These are phyloP conservation scores for Apodemus agrarius DNA, from an alignment of 2,797 vertebrate genomes.

Conservation along the genomic window DNA sequence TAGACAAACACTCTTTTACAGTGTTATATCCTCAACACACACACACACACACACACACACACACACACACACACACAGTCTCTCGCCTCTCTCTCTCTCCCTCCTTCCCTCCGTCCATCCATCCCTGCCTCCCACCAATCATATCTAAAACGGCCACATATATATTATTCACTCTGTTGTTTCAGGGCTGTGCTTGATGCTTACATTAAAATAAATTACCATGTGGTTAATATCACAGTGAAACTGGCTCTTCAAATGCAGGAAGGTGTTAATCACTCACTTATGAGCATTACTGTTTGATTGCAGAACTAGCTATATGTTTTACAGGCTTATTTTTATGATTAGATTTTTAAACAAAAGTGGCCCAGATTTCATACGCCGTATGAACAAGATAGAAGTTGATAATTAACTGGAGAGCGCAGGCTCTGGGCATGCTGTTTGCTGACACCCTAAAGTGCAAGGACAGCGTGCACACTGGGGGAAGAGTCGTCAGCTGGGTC, in stretches of 20 bases:
- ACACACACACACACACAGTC: too few relatives aligned
- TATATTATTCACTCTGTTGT: slow-evolving; percentile 4
- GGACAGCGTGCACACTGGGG: slow-evolving; percentile 29
- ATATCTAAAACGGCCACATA: slow-evolving; percentile 13
- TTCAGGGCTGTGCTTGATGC: slow-evolving; percentile 47
- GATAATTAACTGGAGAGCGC: not conserved
- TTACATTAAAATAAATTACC: slow-evolving; percentile 50
- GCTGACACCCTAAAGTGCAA: not conserved
- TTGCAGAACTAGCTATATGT: not conserved
- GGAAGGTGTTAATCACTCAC: not conserved
- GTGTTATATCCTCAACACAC: not conserved
- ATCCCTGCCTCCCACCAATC: not conserved
- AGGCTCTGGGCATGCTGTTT: slow-evolving; percentile 1
- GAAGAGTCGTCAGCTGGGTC: slow-evolving; percentile 39
- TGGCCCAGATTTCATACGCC: slow-evolving; percentile 6
- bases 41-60: not conserved
- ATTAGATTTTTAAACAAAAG: slow-evolving; percentile 58
- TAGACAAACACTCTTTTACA: not conserved
- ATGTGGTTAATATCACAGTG: slow-evolving; percentile 3
- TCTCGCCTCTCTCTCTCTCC: not conserved
- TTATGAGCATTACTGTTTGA: not conserved
- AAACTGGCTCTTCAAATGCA: slow-evolving; percentile 17
- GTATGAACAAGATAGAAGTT: not conserved
- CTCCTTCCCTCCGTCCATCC: not conserved
- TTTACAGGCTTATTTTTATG: slow-evolving; percentile 57